These are phyloP conservation scores for Adelosebastes latens DNA, from an alignment of 2,797 vertebrate genomes.

Conservation along the genomic window DNA sequence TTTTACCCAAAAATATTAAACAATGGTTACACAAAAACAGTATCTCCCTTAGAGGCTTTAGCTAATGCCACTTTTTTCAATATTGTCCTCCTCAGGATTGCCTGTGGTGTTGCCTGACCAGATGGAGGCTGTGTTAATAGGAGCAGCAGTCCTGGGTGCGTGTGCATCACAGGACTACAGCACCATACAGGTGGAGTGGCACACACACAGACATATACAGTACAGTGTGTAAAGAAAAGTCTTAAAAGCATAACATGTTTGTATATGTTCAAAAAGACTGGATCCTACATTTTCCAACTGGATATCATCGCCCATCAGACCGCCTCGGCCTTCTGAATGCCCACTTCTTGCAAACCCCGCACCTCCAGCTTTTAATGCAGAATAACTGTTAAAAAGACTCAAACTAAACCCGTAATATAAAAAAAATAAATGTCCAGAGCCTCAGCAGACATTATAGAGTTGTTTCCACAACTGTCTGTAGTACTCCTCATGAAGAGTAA, in stretches of 20 bases:
- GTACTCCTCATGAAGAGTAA: neutral
- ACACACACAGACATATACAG: neutral
- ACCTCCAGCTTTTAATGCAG: neutral
- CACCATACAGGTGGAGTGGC: slow-evolving; percentile 87
- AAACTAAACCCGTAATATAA: neutral
- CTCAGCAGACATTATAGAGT: neutral
- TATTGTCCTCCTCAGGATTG: slow-evolving; percentile 80
- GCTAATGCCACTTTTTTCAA: neutral
- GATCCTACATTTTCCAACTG: neutral
- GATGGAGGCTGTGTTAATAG: slow-evolving; percentile 92
- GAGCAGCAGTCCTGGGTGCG: slow-evolving; percentile 92
- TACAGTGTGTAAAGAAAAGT: neutral
- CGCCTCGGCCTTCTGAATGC: neutral
- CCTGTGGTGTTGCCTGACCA: slow-evolving; percentile 91
- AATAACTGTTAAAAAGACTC: neutral
- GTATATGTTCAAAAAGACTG: neutral
- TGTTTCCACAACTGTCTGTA: neutral
- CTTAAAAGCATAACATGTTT: neutral
- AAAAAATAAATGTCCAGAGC: neutral
- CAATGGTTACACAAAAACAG: neutral
- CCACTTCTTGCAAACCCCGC: neutral
- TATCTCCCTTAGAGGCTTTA: neutral
- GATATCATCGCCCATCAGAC: neutral
- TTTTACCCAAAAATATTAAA: neutral
- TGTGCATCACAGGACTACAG: slow-evolving; percentile 91